Evolutionary conservation across 2,797 vertebrate genomes (phyloP).

Genomic region (Tenualosa ilisha): DNA sequence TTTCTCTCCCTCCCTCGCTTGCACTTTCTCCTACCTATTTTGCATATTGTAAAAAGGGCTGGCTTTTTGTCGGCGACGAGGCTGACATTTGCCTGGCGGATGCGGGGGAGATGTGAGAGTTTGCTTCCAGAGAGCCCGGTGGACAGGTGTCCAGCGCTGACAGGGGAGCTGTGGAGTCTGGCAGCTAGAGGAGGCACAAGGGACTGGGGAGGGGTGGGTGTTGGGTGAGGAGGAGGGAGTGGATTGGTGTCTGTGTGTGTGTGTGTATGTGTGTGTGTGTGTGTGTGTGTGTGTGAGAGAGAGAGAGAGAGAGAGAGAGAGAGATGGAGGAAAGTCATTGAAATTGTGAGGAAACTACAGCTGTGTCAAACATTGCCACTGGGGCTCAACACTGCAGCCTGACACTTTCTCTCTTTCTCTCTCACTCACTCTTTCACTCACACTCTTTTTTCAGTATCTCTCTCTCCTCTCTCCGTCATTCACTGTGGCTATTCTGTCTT

Average conservation of each 20-base stretch:
- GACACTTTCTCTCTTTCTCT: not conserved
- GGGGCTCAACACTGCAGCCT: slow-evolving; percentile 22
- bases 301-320: not conserved
- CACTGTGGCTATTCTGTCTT: not conserved
- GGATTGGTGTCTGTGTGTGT: not conserved
- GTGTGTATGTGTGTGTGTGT: not conserved
- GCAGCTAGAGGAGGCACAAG: slow-evolving; percentile 24
- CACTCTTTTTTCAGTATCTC: not conserved
- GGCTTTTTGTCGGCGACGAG: slow-evolving; percentile 35
- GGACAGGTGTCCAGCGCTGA: slow-evolving; percentile 63
- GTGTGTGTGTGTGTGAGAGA: not conserved
- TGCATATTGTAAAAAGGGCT: slow-evolving; percentile 24
- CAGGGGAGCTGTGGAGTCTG: slow-evolving; percentile 51
- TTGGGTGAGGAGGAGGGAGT: slow-evolving; percentile 10
- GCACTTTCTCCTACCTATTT: slow-evolving; percentile 31
- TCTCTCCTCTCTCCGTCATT: not conserved
- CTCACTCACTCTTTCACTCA: not conserved
- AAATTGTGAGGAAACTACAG: slow-evolving; percentile 39
- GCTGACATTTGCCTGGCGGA: slow-evolving; percentile 66
- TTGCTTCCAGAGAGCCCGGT: slow-evolving; percentile 62
- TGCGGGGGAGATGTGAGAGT: slow-evolving; percentile 60
- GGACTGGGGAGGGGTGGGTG: slow-evolving; percentile 23
- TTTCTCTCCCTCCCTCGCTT: not conserved
- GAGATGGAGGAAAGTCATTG: slow-evolving; percentile 40
- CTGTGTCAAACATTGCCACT: slow-evolving; percentile 31